Conservation (phyloP, 53 echinoderm and acorn worm species). For the Apostichopus leukothele region DNA sequence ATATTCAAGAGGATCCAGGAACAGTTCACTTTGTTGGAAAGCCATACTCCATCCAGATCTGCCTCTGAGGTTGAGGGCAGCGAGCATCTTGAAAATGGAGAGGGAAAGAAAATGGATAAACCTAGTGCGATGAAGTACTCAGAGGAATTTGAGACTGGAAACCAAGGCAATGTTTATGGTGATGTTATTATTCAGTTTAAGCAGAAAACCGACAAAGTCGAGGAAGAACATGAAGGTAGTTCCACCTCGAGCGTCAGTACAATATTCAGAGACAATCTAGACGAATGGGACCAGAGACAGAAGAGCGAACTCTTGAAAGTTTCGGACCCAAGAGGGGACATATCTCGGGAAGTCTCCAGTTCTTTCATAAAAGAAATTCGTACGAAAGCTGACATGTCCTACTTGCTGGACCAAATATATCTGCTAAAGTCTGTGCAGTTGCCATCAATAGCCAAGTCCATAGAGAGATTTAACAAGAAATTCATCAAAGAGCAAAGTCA, state of each 20-base stretch:
- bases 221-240: background rate
- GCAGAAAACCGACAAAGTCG: background rate
- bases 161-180: slow-evolving; percentile 20
- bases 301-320: background rate
- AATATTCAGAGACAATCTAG: slow-evolving; percentile 12
- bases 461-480: slow-evolving; percentile 38
- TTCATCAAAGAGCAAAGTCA: slow-evolving; percentile 22
- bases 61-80: background rate
- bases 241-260: background rate
- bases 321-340: background rate
- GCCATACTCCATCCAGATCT: background rate
- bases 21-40: background rate
- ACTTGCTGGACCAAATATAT: slow-evolving; percentile 7
- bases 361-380: background rate
- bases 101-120: background rate
- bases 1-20: slow-evolving; percentile 27
- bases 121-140: slow-evolving; percentile 5
- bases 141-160: slow-evolving; percentile 49
- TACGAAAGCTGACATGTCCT: background rate
- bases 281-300: slow-evolving; percentile 10
- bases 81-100: background rate
- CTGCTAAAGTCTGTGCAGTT: background rate
- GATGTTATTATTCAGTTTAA: slow-evolving; percentile 47
- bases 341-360: slow-evolving; percentile 21
- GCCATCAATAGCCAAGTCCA: slow-evolving; percentile 17